A percentile compares a stretch with the other conserved stretches of the same genome.
phyloP scores from a whole-genome alignment of 2,113 vertebrate genomes.

The Mionectes macconnelli region DNA sequence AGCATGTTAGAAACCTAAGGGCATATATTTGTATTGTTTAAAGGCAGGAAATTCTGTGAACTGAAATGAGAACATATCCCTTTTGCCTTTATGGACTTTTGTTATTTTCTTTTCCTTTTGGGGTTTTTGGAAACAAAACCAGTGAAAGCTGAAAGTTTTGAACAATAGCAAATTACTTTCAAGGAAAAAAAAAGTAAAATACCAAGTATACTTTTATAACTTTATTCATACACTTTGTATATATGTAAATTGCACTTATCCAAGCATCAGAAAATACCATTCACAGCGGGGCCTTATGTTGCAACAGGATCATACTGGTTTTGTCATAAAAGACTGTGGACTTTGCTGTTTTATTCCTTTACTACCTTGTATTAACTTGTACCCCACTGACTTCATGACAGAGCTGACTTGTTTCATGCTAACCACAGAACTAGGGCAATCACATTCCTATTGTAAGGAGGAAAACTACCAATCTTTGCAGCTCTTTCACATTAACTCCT shows the following conservation, averaged over 20 bases:
- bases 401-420: conserved; percentile 36
- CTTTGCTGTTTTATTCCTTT: conserved; percentile 40
- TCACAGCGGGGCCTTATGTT: not conserved
- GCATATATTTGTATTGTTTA: conserved; percentile 49
- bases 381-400: conserved; percentile 25
- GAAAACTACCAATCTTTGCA: not conserved
- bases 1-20: conserved; percentile 33
- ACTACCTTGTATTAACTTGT: conserved; percentile 34
- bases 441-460: not conserved
- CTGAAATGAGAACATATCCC: conserved; percentile 55
- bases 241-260: not conserved
- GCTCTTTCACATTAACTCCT: not conserved
- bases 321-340: conserved; percentile 26
- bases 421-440: conserved; percentile 21
- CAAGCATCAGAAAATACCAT: conserved; percentile 2
- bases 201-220: not conserved
- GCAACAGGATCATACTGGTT: not conserved
- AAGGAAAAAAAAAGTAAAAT: conserved; percentile 38
- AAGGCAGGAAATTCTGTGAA: conserved; percentile 59
- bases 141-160: conserved; percentile 43
- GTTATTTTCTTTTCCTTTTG: conserved; percentile 65
- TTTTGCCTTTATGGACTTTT: conserved; percentile 44
- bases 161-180: conserved; percentile 61
- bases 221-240: conserved; percentile 26
- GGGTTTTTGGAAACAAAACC: conserved; percentile 55